Conservation (phyloP, 2,888 invertebrate species). For the Hoplodrina ambigua region DNA sequence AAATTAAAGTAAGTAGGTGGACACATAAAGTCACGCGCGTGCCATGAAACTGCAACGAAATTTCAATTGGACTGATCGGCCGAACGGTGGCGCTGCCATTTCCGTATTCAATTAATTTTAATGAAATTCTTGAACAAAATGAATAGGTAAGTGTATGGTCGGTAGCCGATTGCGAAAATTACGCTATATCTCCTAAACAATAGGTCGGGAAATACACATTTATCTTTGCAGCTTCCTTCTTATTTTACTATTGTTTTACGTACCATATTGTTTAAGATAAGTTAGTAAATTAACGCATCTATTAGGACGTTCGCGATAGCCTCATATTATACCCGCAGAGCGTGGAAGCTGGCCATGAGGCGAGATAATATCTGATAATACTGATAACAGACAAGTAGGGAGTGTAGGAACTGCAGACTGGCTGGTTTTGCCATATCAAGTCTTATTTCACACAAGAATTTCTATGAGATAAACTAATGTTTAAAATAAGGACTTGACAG, state of each 20-base stretch:
- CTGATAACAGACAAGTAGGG: background rate
- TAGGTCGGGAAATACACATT: conserved; percentile 47
- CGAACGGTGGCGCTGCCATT: conserved; percentile 26
- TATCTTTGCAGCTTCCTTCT: conserved; percentile 51
- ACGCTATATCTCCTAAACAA: conserved; percentile 45
- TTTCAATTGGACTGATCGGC: conserved; percentile 48
- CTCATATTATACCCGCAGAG: background rate
- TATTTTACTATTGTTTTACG: conserved; percentile 46
- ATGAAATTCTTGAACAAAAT: conserved; percentile 27
- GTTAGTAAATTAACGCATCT: conserved; percentile 38
- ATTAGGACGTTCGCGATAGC: conserved; percentile 2
- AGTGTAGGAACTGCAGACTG: too few relatives aligned
- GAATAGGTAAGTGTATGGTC: conserved; percentile 16
- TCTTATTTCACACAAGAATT: too few relatives aligned
- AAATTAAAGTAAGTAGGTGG: conserved; percentile 33
- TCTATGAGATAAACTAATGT: too few relatives aligned
- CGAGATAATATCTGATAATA: background rate
- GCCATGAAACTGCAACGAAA: conserved; percentile 53
- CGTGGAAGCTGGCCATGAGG: too few relatives aligned
- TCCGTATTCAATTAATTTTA: conserved; percentile 47
- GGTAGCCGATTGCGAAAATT: conserved; percentile 45
- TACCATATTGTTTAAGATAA: conserved; percentile 36
- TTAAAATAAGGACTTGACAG: too few relatives aligned
- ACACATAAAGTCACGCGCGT: conserved; percentile 48
- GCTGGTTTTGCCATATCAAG: too few relatives aligned